Conservation (phyloP, 2,888 invertebrate genomes). For the Archips crataeganus region DNA sequence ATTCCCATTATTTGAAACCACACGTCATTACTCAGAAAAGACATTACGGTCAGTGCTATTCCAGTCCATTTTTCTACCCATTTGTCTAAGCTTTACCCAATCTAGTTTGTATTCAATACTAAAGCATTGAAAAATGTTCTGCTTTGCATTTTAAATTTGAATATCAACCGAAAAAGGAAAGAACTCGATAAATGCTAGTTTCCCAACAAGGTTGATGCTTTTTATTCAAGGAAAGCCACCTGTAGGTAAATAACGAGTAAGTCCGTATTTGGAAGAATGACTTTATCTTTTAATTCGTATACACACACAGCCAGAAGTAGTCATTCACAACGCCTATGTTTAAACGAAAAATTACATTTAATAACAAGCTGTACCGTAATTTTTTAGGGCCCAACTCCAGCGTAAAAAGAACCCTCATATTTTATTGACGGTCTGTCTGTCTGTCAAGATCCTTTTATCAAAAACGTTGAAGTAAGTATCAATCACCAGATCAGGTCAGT, state of each 20-base stretch:
- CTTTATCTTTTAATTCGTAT: too few relatives aligned
- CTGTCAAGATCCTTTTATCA: too few relatives aligned
- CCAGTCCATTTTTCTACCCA: slow-evolving; percentile 25
- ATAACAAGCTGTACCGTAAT: too few relatives aligned
- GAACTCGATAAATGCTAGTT: background rate
- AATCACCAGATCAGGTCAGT: too few relatives aligned
- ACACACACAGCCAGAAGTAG: too few relatives aligned
- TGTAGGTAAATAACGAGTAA: background rate
- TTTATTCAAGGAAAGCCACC: background rate
- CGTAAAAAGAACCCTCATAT: too few relatives aligned
- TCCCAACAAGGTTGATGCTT: background rate
- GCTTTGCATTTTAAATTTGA: slow-evolving; percentile 23
- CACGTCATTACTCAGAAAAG: slow-evolving; percentile 28
- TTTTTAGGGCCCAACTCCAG: too few relatives aligned
- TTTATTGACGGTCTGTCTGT: too few relatives aligned
- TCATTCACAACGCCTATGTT: too few relatives aligned
- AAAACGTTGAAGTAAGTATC: too few relatives aligned
- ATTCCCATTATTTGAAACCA: slow-evolving; percentile 18
- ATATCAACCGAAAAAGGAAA: background rate
- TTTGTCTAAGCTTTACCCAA: slow-evolving; percentile 27
- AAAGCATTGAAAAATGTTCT: slow-evolving; percentile 10
- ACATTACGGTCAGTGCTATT: slow-evolving; percentile 20
- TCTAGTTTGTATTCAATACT: slow-evolving; percentile 32
- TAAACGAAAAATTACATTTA: too few relatives aligned
- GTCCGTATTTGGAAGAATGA: background rate